These are phyloP conservation scores for Drosophila pseudotalamancana DNA, from an alignment of 2,888 invertebrate species.

Conservation along the genomic window DNA sequence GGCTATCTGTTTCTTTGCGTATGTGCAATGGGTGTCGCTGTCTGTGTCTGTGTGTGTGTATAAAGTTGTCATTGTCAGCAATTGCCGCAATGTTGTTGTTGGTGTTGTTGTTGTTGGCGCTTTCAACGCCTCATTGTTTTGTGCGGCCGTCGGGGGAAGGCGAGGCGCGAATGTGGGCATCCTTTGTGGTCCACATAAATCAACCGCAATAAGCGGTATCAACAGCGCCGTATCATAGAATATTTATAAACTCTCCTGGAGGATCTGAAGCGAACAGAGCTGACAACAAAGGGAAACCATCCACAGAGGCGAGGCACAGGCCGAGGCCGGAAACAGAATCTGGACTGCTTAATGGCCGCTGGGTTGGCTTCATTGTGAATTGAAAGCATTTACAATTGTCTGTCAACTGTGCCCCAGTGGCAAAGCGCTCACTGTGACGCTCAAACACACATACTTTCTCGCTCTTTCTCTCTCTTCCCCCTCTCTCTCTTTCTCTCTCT, in stretches of 20 bases:
- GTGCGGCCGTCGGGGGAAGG: too few species aligned
- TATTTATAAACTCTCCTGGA: slow-evolving; percentile 59
- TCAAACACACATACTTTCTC: too few species aligned
- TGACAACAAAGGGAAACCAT: slow-evolving; percentile 10
- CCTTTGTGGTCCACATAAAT: slow-evolving; percentile 60
- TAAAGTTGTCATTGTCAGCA: slow-evolving; percentile 31
- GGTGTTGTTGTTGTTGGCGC: slow-evolving; percentile 23
- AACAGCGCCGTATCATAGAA: slow-evolving; percentile 57
- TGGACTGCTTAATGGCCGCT: slow-evolving; percentile 20
- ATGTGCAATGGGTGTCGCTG: not conserved
- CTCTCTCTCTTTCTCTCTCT: not conserved
- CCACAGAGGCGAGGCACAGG: not conserved
- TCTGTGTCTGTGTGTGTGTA: slow-evolving; percentile 8
- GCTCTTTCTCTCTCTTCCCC: not conserved
- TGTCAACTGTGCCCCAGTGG: slow-evolving; percentile 25
- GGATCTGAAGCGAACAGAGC: slow-evolving; percentile 11
- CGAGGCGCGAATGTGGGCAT: slow-evolving; percentile 6
- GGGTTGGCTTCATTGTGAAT: slow-evolving; percentile 36
- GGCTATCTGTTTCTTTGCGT: slow-evolving; percentile 10
- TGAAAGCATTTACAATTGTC: slow-evolving; percentile 50
- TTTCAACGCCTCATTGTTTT: slow-evolving; percentile 44
- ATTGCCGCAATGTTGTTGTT: slow-evolving; percentile 37
- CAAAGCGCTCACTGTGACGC: not conserved
- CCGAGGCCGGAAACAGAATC: slow-evolving; percentile 5
- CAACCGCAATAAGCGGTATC: slow-evolving; percentile 67